These are phyloP conservation scores for Sphecodes monilicornis DNA, from an alignment of 2,888 invertebrate species.

Conservation along the genomic window DNA sequence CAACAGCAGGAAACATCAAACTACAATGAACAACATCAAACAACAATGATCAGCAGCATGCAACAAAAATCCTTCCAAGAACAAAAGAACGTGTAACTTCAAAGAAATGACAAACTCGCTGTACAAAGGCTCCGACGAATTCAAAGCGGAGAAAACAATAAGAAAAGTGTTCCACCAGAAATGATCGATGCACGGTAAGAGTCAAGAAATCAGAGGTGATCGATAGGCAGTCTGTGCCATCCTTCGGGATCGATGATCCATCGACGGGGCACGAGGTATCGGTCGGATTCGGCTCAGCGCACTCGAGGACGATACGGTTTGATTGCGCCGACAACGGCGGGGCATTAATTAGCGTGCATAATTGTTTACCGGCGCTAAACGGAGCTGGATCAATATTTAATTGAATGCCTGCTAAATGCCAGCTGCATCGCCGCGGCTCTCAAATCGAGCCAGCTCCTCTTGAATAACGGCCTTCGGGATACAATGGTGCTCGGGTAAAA, in stretches of 20 bases:
- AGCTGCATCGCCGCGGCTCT: conserved; percentile 77
- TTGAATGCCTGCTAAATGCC: conserved; percentile 82
- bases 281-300: conserved; percentile 71
- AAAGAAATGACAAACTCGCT: conserved; percentile 10
- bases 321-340: conserved; percentile 79
- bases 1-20: too few species aligned
- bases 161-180: background rate
- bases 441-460: conserved; percentile 76
- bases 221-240: conserved; percentile 19
- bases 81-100: too few species aligned
- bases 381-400: conserved; percentile 83
- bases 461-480: conserved; percentile 72
- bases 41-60: too few species aligned
- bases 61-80: too few species aligned
- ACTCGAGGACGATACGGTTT: conserved; percentile 79
- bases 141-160: conserved; percentile 38
- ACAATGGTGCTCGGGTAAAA: conserved; percentile 55
- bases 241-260: conserved; percentile 65
- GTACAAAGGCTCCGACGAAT: background rate
- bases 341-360: conserved; percentile 84
- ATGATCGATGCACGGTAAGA: background rate
- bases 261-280: conserved; percentile 48
- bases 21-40: too few species aligned
- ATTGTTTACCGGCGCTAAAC: conserved; percentile 83
- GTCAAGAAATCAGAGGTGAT: conserved; percentile 2